Evolutionary conservation across 2,113 vertebrate genomes (phyloP), one percentile per base, ranked within the genome.

Genomic region (Lepus americanus): DNA sequence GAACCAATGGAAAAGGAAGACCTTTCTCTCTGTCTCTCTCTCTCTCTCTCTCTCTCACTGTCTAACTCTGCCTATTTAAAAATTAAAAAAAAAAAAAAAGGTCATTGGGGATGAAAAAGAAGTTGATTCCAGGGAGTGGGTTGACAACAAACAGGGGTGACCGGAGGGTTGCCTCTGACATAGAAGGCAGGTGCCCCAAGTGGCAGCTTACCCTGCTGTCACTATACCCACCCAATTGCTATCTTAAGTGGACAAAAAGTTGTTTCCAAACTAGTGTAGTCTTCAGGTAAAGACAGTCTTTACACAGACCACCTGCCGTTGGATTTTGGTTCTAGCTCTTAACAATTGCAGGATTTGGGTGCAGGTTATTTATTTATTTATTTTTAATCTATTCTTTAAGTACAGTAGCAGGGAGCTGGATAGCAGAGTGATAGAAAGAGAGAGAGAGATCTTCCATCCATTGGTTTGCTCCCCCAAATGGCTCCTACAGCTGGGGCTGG

Each of bases 121-220:
- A 9, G 12, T 3, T 63, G 49, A 74, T 64, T 69, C 11, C 89
- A 33, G 11, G 23, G 36, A 70, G 2, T 20, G 6, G 74, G 16
- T 39, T 76, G 16, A 87, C 53, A 22, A 91, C 89, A 97, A 87
- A 59, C 77, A 76, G 33, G 33, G 33, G 36, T 51, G 14, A 44
- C 20, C 5, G 23, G 27, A n/a, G 49, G 23, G 1, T 74, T 90
- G 29, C 70, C 8, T 89, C 61, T 89, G 55, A 77, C 39, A 77
- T 36, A 49, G 23, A 91, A 7, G 12, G 44, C 44, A 44, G 44
- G 44, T 44, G 44, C 44, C 44, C 44, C 44, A 44, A 44, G 44
- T 7, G 44, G 44, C 44, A 44, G 44, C 44, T 44, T 44, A 44
- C 44, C 44, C 44, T 44, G 44, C 44, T 44, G 44, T 44, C 44